A percentile compares a stretch with the other conserved stretches of the same genome.
These are phyloP conservation scores for Mirounga angustirostris DNA, from an alignment of 2,113 vertebrate genomes.

Conservation along the genomic window DNA sequence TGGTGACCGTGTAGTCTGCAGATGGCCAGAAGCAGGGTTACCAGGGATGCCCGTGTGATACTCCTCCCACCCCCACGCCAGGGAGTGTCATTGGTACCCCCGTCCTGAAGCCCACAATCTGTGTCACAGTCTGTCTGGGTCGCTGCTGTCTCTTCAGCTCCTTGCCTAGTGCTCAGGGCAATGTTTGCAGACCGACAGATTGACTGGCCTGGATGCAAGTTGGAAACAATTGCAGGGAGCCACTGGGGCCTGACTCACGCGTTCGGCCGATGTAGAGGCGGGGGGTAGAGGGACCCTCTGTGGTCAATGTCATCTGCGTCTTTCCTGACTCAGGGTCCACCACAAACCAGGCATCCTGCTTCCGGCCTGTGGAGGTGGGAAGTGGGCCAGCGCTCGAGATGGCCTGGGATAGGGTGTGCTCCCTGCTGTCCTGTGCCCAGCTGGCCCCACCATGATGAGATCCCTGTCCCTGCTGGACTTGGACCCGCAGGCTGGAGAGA, in stretches of 20 bases:
- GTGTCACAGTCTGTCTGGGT: neutral
- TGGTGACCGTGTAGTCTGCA: slow-evolving; percentile 96
- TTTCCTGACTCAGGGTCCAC: slow-evolving; percentile 97
- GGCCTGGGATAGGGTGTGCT: neutral
- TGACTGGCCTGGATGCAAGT: neutral
- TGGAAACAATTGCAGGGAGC: neutral
- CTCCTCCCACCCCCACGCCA: neutral
- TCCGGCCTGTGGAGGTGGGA: slow-evolving; percentile 90
- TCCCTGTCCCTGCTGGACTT: no score
- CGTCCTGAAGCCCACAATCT: neutral
- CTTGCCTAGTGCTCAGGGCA: neutral
- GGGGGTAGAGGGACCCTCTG: slow-evolving; percentile 91
- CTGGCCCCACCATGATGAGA: fast-evolving
- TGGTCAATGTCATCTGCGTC: slow-evolving; percentile 95
- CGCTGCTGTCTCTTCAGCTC: neutral
- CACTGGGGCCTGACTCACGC: slow-evolving; percentile 86
- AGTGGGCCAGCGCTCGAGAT: neutral
- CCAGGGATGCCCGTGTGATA: fast-evolving
- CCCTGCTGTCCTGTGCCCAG: neutral
- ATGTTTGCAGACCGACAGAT: neutral
- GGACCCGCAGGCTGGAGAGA: fast-evolving
- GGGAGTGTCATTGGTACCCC: neutral
- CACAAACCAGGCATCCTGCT: slow-evolving; percentile 97
- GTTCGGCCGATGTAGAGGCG: slow-evolving; percentile 96
- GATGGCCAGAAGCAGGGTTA: neutral